These are phyloP conservation scores for Heliconius hermathena DNA, from an alignment of 1,140 invertebrate genomes.

Conservation along the genomic window DNA sequence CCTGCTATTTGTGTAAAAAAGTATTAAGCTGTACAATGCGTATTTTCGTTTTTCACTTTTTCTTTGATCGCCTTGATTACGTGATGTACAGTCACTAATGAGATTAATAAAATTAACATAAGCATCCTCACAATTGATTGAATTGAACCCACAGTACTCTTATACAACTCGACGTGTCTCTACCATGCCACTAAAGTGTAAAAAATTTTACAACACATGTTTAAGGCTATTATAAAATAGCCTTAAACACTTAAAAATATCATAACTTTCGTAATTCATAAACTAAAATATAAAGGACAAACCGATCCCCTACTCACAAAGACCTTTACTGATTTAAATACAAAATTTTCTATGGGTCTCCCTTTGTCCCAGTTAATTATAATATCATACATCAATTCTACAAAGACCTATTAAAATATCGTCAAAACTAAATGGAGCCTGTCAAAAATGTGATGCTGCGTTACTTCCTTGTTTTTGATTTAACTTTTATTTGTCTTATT, in stretches of 20 bases:
- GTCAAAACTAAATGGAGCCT: conserved; percentile 45
- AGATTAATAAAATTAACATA: too few species aligned
- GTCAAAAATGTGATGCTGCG: conserved; percentile 18
- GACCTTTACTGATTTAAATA: conserved; percentile 17
- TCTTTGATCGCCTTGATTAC: too few species aligned
- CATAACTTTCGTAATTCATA: neutral
- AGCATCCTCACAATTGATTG: too few species aligned
- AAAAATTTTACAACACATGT: too few species aligned
- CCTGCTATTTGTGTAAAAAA: too few species aligned
- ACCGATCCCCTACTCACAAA: neutral
- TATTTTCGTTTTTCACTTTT: too few species aligned
- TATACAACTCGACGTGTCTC: too few species aligned
- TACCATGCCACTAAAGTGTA: too few species aligned
- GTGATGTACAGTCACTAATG: too few species aligned
- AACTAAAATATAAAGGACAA: conserved; percentile 13
- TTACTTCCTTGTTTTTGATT: neutral
- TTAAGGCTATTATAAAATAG: neutral
- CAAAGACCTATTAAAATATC: conserved; percentile 51
- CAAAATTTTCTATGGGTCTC: conserved; percentile 21
- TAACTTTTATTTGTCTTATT: neutral
- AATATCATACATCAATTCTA: conserved; percentile 64
- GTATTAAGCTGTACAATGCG: too few species aligned
- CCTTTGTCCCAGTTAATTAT: conserved; percentile 57
- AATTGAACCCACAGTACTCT: too few species aligned
- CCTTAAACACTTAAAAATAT: neutral